A percentile compares a stretch with the other conserved stretches of the same genome.
Evolutionary conservation across 2,888 invertebrate genomes (phyloP).

Genomic region (Tipula lateralis): DNA sequence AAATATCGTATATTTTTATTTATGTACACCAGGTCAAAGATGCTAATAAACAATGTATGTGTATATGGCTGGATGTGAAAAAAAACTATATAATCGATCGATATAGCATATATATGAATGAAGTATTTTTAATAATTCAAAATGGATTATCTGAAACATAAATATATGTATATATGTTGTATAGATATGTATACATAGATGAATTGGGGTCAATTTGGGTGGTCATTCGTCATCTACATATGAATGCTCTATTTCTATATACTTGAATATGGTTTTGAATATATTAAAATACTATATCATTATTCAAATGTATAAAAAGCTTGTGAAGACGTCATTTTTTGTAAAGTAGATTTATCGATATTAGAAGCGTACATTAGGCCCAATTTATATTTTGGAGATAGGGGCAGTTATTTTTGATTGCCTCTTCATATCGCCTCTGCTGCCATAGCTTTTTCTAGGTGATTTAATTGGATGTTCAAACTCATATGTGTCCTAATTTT

Average conservation of each 20-base stretch:
- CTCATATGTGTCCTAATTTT: too few species aligned
- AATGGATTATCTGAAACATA: not conserved
- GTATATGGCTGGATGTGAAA: not conserved
- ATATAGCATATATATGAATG: not conserved
- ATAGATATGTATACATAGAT: too few species aligned
- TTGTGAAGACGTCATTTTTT: not conserved
- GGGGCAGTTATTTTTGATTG: too few species aligned
- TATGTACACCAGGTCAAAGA: conserved; percentile 20
- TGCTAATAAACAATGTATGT: conserved; percentile 24
- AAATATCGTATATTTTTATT: conserved; percentile 2
- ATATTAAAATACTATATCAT: not conserved
- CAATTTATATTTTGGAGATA: not conserved
- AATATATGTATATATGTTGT: not conserved
- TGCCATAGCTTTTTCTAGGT: too few species aligned
- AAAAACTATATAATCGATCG: not conserved
- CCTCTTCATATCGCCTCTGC: too few species aligned
- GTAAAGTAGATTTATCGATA: not conserved
- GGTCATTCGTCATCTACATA: not conserved
- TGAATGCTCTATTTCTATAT: not conserved
- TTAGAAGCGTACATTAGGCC: not conserved
- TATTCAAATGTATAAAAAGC: not conserved
- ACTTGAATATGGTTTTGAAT: not conserved
- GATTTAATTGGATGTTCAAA: too few species aligned
- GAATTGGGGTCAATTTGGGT: not conserved
- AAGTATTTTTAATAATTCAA: not conserved